phyloP scores from a whole-genome alignment of 2,113 vertebrate genomes.

The Meleagris gallopavo region DNA sequence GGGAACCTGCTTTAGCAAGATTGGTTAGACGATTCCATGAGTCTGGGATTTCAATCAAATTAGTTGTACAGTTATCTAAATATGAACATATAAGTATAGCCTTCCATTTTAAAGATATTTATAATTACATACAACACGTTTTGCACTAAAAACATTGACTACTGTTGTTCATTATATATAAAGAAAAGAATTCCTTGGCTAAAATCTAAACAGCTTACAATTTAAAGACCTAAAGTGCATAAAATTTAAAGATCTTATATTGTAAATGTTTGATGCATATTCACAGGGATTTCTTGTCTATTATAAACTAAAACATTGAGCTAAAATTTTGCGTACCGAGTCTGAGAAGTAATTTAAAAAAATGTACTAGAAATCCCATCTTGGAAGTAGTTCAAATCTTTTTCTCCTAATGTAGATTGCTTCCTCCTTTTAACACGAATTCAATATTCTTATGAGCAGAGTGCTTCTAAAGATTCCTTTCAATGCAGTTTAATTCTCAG shows the following conservation, averaged over 20 bases:
- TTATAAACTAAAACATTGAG: background rate
- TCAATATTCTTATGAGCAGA: slow-evolving; percentile 45
- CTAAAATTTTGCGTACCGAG: background rate
- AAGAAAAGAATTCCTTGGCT: background rate
- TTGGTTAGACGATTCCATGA: too few species aligned
- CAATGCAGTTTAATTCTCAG: slow-evolving; percentile 32
- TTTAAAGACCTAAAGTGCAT: background rate
- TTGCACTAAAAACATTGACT: background rate
- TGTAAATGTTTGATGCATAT: background rate
- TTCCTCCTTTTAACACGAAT: slow-evolving; percentile 42
- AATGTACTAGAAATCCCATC: slow-evolving; percentile 16
- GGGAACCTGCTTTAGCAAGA: too few species aligned
- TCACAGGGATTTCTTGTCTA: background rate
- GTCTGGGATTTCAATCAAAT: background rate
- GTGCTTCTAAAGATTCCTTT: background rate
- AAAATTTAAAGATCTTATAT: background rate
- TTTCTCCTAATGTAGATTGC: slow-evolving; percentile 32
- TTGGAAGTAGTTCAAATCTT: background rate
- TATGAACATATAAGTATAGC: background rate
- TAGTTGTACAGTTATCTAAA: background rate
- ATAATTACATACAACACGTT: background rate
- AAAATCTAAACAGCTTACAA: background rate
- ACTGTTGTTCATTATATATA: background rate
- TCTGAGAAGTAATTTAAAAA: slow-evolving; percentile 31
- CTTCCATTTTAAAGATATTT: background rate